Evolutionary conservation across 2,888 invertebrate species (phyloP).

Genomic region (Machimus atricapillus): DNA sequence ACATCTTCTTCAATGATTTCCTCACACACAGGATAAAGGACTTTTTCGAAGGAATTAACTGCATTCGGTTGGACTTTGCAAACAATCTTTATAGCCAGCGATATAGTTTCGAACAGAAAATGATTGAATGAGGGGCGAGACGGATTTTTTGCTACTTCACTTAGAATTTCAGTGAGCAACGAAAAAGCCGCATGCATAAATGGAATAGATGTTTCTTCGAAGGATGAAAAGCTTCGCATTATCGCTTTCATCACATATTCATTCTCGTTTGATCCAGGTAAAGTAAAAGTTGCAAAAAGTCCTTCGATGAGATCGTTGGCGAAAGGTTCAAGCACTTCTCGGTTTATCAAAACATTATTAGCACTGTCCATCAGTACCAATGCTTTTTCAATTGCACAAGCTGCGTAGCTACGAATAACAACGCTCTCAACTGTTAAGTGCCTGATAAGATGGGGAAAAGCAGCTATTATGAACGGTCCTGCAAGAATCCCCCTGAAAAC

Average conservation of each 20-base stretch:
- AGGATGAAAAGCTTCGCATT: slow-evolving; percentile 84
- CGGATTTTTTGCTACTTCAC: slow-evolving; percentile 88
- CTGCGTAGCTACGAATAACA: slow-evolving; percentile 95
- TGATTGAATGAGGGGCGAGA: slow-evolving; percentile 98
- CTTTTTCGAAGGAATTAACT: slow-evolving; percentile 87
- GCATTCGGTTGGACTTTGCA: slow-evolving; percentile 82
- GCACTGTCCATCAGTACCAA: slow-evolving; percentile 74
- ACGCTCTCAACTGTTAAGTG: slow-evolving; percentile 79
- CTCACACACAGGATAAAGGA: slow-evolving; percentile 94
- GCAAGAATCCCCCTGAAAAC: slow-evolving; percentile 92
- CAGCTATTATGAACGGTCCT: slow-evolving; percentile 74
- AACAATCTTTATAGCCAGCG: slow-evolving; percentile 85
- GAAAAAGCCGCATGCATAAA: slow-evolving; percentile 82
- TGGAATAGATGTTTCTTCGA: slow-evolving; percentile 82
- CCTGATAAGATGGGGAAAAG: slow-evolving; percentile 80
- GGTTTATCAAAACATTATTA: slow-evolving; percentile 66
- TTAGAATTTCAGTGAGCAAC: slow-evolving; percentile 83
- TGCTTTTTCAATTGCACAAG: slow-evolving; percentile 89
- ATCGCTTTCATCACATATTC: slow-evolving; percentile 98
- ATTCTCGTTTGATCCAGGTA: slow-evolving; percentile 84
- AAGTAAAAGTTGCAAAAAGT: slow-evolving; percentile 77
- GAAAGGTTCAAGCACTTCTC: slow-evolving; percentile 71
- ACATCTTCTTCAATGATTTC: slow-evolving; percentile 91
- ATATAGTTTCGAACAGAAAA: slow-evolving; percentile 94
- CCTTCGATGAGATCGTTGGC: slow-evolving; percentile 75